Percentiles rank a stretch among this genome's conserved stretches.
Conservation (phyloP, 2,797 vertebrate genomes). For the Psittacula echo region DNA sequence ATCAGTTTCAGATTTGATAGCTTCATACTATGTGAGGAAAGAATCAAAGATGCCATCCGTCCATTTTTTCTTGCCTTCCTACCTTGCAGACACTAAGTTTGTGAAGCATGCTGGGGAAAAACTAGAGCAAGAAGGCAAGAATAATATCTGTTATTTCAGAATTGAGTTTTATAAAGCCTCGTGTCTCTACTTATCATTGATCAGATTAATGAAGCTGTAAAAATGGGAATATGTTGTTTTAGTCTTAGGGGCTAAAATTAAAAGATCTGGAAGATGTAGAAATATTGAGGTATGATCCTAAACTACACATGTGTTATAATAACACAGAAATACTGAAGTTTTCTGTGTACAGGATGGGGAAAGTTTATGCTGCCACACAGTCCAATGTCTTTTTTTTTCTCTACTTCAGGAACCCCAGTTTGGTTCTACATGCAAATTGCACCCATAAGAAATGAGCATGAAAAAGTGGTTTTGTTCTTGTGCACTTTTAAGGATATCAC, state of each 20-base stretch:
- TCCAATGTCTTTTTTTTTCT: slow-evolving; percentile 8
- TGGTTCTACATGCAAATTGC: slow-evolving; percentile 99
- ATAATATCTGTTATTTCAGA: not conserved
- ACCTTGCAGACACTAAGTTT: not conserved
- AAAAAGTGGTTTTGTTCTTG: slow-evolving; percentile 96
- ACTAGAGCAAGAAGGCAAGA: not conserved
- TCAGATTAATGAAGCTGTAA: not conserved
- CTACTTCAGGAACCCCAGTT: slow-evolving; percentile 88
- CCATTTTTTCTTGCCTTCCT: not conserved
- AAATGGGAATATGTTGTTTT: not conserved
- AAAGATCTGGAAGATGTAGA: not conserved
- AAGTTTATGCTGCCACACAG: not conserved
- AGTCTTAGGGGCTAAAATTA: not conserved
- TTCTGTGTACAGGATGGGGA: not conserved
- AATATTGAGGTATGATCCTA: not conserved
- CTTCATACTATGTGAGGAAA: not conserved
- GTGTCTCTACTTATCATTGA: not conserved
- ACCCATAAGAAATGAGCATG: slow-evolving; percentile 96
- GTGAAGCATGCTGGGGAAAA: not conserved
- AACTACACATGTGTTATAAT: not conserved
- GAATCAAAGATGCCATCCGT: not conserved
- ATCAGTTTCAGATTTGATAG: not conserved
- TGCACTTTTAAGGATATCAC: slow-evolving; percentile 99
- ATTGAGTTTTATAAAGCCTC: not conserved
- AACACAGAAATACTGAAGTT: not conserved